Conservation (phyloP, 2,797 vertebrate species). For the Erpetoichthys calabaricus region DNA sequence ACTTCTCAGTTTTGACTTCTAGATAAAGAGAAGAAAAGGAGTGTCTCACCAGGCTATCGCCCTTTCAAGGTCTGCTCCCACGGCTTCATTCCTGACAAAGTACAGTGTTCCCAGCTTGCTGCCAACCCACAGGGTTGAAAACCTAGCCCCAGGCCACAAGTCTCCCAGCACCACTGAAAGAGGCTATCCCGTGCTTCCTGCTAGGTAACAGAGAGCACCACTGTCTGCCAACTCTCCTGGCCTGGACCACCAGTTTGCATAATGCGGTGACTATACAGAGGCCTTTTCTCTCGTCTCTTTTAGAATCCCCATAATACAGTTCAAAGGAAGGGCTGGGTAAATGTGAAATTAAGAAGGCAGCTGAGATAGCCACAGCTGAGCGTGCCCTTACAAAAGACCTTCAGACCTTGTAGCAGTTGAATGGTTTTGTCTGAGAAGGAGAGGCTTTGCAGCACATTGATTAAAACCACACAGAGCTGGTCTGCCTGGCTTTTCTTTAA, state of each 20-base stretch:
- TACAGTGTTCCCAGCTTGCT: slow-evolving; percentile 24
- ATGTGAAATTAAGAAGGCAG: not conserved
- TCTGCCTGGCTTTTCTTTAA: too few species aligned
- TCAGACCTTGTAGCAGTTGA: slow-evolving; percentile 10
- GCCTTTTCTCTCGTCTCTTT: slow-evolving; percentile 3
- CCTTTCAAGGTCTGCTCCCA: slow-evolving; percentile 29
- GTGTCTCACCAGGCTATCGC: slow-evolving; percentile 20
- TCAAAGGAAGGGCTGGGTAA: slow-evolving; percentile 6
- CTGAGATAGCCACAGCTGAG: slow-evolving; percentile 10
- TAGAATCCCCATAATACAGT: slow-evolving; percentile 6
- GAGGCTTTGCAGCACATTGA: not conserved
- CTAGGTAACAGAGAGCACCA: slow-evolving; percentile 18
- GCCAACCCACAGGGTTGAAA: slow-evolving; percentile 17
- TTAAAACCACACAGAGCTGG: slow-evolving; percentile 17
- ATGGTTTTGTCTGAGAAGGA: slow-evolving; percentile 22
- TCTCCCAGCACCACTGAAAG: slow-evolving; percentile 6
- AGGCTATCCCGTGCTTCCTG: slow-evolving; percentile 5
- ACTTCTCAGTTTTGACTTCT: slow-evolving; percentile 20
- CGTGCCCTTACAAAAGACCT: slow-evolving; percentile 5
- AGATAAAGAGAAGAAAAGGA: slow-evolving; percentile 18
- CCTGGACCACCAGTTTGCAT: slow-evolving; percentile 17
- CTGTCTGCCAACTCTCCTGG: slow-evolving; percentile 17
- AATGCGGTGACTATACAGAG: slow-evolving; percentile 11
- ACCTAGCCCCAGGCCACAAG: slow-evolving; percentile 5
- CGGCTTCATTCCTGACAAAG: slow-evolving; percentile 20